Base-by-base conservation (phyloP, 2,888 invertebrate species). In the Lomographa bimaculata region DNA sequence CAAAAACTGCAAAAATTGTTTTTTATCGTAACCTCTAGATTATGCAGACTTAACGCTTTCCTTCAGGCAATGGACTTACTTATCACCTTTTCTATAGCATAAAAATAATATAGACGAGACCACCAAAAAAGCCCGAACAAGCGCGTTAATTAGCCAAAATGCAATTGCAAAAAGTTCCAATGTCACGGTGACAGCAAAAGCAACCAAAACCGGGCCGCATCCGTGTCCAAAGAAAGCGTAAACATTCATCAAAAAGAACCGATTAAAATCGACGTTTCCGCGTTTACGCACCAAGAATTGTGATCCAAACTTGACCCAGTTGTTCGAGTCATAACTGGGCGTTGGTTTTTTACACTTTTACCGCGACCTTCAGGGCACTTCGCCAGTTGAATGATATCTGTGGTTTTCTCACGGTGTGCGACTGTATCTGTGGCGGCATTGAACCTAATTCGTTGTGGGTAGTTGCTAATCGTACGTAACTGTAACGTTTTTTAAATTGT, bases 281-380 rank as follows among this genome's bases (percentile, higher is more conserved):
- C 34, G 30, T 50, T 51, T 21, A 57, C 48, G 51, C 49, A 50
- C 44, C 48, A 42, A 43, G 38, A 51, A 39, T 34, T 44, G 58
- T 58, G 26, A 32, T 35, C 30, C 49, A 55, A 55, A 72, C 73
- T 74, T 74, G 73, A 63, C 74, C 73, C 32, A 65, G 51, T 41
- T 43, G 17, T 7, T 67, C 28, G 14, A 14, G 14, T 14, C 14
- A 3, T 7, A 7, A 29, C 30, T 64, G 57, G 63, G 60, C 68
- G 62, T 58, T 14, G 14, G 26, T 36, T 43, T 78, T 79, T 70
- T 69, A 71, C 68, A 77, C 79, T 79, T 78, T 78, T 78, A 75
- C 77, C 58, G 52, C 64, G 74, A 73, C 79, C 77, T 77, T 72
- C 46, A 60, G 46, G 50, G 38, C 51, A 51, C 48, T 43, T 41